Evolutionary conservation across 2,888 invertebrate genomes (phyloP), one percentile per base, ranked within the genome.

Genomic region (Eilema caniola): DNA sequence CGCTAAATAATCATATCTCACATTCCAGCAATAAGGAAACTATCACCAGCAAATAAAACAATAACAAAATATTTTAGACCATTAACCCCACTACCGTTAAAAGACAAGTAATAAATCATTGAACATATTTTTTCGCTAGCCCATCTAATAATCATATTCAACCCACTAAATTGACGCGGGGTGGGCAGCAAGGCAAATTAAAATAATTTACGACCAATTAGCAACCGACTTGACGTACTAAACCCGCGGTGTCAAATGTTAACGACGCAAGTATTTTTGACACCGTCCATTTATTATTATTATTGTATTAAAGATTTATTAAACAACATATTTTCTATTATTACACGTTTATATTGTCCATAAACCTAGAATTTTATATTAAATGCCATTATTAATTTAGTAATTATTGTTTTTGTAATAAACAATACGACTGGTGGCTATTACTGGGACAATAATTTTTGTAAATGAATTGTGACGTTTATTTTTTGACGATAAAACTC

Each of bases 191-290:
- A 82, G 87, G 87, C 89, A 86, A 88, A 92, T 92, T 91, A 92
- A 90, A 77, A 88, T 92, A 92, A 92, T 92, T 92, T 92, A 92
- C 81, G 85, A 85, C 89, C 92, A 92, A 92, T 92, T 92, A 92
- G 86, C 79, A 72, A 74, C 78, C 75, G 83, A 79, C 81, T 81
- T 80, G 86, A 85, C 85, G 81, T 86, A 86, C 84, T 86, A 80
- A 87, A 89, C 79, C 78, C 82, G 74, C 75, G 83, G 86, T 85
- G 86, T 88, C 83, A 81, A 75, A 78, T 85, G 78, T 83, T 88
- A 90, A 90, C 86, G 89, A 85, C 83, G 73, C 82, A 82, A 84
- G 86, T 87, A 88, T 88, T 87, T 86, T 85, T 78, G 86, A 85
- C 83, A 80, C 85, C 62, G 80, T 79, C 80, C 87, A 88, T 90